These are phyloP conservation scores for Macrocentrus cingulum DNA, from an alignment of 1,140 invertebrate genomes.

Conservation along the genomic window DNA sequence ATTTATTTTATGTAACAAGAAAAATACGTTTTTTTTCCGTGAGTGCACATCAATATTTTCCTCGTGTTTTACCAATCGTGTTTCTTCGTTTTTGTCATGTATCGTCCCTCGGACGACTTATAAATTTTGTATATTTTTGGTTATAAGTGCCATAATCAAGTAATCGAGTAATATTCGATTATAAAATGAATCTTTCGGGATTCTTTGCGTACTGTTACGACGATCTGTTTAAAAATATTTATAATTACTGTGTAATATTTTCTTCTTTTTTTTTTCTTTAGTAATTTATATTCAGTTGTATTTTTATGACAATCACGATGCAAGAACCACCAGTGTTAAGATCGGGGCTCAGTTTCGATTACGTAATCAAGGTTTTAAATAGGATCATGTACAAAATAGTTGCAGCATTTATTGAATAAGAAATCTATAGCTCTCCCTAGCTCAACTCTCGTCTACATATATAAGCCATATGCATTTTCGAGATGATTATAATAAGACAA, in stretches of 20 bases:
- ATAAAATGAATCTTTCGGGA: too few relatives aligned
- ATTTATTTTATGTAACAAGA: too few relatives aligned
- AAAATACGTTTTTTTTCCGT: conserved; percentile 35
- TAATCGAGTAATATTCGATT: not conserved
- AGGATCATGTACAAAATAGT: conserved; percentile 31
- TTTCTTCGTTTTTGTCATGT: conserved; percentile 50
- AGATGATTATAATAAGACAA: not conserved
- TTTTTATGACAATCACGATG: too few relatives aligned
- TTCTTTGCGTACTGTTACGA: too few relatives aligned
- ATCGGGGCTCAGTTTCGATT: not conserved
- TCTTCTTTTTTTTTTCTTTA: too few relatives aligned
- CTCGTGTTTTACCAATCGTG: conserved; percentile 37
- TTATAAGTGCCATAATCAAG: conserved; percentile 10
- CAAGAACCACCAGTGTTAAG: too few relatives aligned
- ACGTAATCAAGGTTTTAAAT: conserved; percentile 6
- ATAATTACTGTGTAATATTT: not conserved
- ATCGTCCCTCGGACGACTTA: conserved; percentile 46
- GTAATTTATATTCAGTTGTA: too few relatives aligned
- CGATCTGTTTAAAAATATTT: not conserved
- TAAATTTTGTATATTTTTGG: conserved; percentile 26
- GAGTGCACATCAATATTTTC: too few relatives aligned
- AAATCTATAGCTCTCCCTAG: too few relatives aligned
- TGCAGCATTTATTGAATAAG: conserved; percentile 21
- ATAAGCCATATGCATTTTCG: too few relatives aligned
- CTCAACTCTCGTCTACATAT: too few relatives aligned